Base-by-base conservation (phyloP, 2,888 invertebrate species). In the Caenorhabditis virilis region DNA sequence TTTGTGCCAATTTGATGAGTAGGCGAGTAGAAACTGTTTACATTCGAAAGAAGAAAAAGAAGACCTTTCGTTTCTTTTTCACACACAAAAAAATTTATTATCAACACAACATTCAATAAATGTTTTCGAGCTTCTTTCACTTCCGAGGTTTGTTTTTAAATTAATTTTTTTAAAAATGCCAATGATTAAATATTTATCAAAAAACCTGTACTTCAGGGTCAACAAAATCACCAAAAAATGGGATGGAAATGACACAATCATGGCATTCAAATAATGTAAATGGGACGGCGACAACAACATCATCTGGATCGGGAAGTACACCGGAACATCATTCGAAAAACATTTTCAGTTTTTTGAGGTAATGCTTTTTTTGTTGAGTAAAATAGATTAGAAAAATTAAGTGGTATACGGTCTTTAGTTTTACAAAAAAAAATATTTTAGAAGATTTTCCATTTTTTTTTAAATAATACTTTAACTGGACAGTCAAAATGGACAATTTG, bases 271-370 rank as follows among this genome's bases (percentile, higher is more conserved):
- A 18, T 35, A 55, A 60, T 48, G 59, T 61, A 6, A 60, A 66
- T 25, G 60, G 57, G 22, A 46, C 53, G 11, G 42, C 56, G 18
- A 48, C 62, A 1, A 47, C 50, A 30, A 51, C 56, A 23, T n/a
- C n/a, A n/a, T n/a, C n/a, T n/a, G 16, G 22, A 33, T 22, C 22
- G 20, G 11, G 22, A 11, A 13, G 27, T 35, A 58, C 63, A 25
- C 63, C 63, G 0, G 54, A 57, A 11, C 49, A 57, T 35, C 49
- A 58, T 22, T 52, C 43, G 48, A 76, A 72, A 51, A 68, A 68
- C 41, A 67, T 76, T 33, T 72, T 76, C 45, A 62, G 63, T 23
- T 68, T 76, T 43, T 56, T 76, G 35, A 62, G 65, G 75, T 74
- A 30, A 41, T 5, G 15, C n/a, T n/a, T n/a, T n/a, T n/a, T n/a